Percentiles rank a stretch among this genome's conserved stretches.
Conservation (phyloP, 2,888 invertebrate genomes). For the Tuberolachnus salignus region DNA sequence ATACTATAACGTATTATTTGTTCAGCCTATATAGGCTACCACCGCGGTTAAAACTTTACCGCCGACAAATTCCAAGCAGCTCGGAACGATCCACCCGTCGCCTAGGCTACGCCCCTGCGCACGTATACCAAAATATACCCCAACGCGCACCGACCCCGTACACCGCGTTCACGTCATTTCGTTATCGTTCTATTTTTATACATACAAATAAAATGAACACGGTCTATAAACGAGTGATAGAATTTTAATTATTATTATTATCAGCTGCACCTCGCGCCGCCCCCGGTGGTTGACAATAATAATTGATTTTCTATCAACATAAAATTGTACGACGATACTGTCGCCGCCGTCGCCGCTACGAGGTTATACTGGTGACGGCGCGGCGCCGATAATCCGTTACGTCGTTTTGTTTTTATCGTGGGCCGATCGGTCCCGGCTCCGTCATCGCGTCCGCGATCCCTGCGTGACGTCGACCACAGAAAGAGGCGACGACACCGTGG, state of each 20-base stretch:
- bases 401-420: conserved; percentile 11
- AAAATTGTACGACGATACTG: not conserved
- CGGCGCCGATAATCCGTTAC: conserved; percentile 27
- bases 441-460: conserved; percentile 17
- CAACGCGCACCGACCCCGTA: not conserved
- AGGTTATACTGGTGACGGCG: not conserved
- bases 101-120: too few relatives aligned
- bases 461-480: conserved; percentile 18
- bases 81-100: too few relatives aligned
- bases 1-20: too few relatives aligned
- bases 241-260: not conserved
- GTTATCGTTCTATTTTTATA: too few relatives aligned
- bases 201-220: too few relatives aligned
- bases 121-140: not conserved
- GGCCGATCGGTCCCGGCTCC: conserved; percentile 18
- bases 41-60: too few relatives aligned
- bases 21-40: too few relatives aligned
- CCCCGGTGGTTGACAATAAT: not conserved
- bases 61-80: too few relatives aligned
- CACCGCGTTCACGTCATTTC: too few relatives aligned
- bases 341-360: not conserved
- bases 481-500: not conserved
- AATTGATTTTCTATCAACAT: conserved; percentile 22
- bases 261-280: not conserved
- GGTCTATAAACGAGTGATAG: too few relatives aligned